Evolutionary conservation across 2,113 vertebrate genomes (phyloP), one percentile per base, ranked within the genome.

Genomic region (Paralichthys olivaceus): DNA sequence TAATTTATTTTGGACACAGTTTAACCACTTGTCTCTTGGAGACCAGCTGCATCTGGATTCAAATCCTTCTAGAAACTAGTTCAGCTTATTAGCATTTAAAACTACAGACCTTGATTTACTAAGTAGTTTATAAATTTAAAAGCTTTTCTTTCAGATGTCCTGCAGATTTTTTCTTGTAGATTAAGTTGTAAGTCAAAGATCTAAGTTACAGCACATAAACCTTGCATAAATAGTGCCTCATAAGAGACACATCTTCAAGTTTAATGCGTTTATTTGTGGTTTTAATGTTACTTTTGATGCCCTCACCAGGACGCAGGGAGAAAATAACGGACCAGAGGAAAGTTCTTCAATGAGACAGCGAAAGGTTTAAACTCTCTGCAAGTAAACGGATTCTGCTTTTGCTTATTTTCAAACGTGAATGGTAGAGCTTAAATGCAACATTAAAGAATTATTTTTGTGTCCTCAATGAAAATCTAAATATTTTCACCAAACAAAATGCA

Each of bases 311-410:
- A 73, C 77, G 4, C 83, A 82, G 11, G 90, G 63, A 56, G 92
- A 93, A 22, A 83, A 59, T 40, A 86, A 72, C 1, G 82, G 19
- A 47, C 45, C 53, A 12, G 90, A 91, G n/a, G 90, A 58, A 58
- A 69, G 14, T 15, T 73, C 71, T 14, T 80, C 87, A 5, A 63
- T 51, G 59, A 93, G 92, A 75, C 92, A 92, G 26, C 86, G 93
- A 54, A 94, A 93, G 66, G 64, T 81, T 56, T 93, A 80, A 88
- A 32, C 3, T 4, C 4, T 1, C 32, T 43, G 2, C 8, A 25
- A 22, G 26, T 4, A 15, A 57, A 11, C n/a, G 57, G 4, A 43
- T 32, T 22, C 43, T 37, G 55, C 70, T 40, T 59, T 59, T 28
- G 4, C 7, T 51, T 8, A 6, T 75, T 56, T 64, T 60, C 5